Percentiles rank a stretch among this genome's conserved stretches.
Conservation (phyloP, 2,113 vertebrate genomes). For the Chlamydotis undulata region DNA sequence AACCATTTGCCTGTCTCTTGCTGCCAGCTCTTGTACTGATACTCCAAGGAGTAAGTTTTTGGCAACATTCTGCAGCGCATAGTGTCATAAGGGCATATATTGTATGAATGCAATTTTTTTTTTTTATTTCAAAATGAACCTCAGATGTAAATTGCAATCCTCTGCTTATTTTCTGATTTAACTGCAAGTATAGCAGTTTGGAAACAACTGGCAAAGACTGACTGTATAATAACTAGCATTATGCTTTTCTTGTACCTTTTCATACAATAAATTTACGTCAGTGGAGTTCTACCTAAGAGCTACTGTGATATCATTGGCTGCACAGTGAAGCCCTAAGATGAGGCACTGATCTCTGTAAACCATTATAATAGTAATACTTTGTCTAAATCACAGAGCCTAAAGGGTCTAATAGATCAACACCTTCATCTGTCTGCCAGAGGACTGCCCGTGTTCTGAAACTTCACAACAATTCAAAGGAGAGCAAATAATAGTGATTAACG, state of each 20-base stretch:
- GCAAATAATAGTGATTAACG: conserved; percentile 35
- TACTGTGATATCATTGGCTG: background rate
- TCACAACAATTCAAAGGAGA: conserved; percentile 43
- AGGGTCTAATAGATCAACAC: background rate
- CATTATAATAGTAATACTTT: background rate
- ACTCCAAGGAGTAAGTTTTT: background rate
- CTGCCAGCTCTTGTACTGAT: background rate
- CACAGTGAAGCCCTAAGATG: background rate
- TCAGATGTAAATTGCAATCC: background rate
- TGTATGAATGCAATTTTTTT: background rate
- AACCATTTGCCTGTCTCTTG: background rate
- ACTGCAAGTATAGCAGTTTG: background rate
- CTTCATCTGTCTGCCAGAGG: background rate
- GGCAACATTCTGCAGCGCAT: background rate
- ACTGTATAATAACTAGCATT: background rate
- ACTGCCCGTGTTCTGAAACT: conserved; percentile 18
- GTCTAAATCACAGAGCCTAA: background rate
- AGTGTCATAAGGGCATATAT: background rate
- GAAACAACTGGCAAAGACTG: background rate
- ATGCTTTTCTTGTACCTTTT: background rate
- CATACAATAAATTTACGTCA: background rate
- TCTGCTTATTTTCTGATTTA: background rate
- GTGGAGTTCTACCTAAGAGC: background rate
- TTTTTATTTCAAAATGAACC: background rate
- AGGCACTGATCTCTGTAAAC: background rate